phyloP scores from a whole-genome alignment of 2,888 invertebrate species.

The Oegoconia quadripuncta region DNA sequence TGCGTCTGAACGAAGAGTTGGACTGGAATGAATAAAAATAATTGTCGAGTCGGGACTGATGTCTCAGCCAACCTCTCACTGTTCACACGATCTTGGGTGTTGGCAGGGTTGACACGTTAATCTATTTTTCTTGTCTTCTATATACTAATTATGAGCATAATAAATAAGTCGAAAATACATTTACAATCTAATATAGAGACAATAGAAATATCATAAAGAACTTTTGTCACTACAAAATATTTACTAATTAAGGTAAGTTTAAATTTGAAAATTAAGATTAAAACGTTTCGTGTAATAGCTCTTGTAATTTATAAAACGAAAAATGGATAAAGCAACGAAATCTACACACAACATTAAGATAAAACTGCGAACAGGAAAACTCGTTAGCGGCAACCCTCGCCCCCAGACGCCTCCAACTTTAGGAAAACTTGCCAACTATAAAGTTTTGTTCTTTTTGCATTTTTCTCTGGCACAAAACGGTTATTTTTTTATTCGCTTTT shows the following conservation, averaged over 20 bases:
- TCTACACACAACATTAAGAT: conserved; percentile 36
- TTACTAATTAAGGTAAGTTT: too few relatives aligned
- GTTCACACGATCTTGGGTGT: conserved; percentile 52
- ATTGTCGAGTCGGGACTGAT: conserved; percentile 51
- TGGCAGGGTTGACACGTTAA: conserved; percentile 44
- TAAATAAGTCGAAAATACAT: too few relatives aligned
- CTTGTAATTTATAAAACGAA: conserved; percentile 3
- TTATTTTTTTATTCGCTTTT: conserved; percentile 41
- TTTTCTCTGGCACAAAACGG: conserved; percentile 58
- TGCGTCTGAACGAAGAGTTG: conserved; percentile 4
- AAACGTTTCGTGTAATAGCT: too few relatives aligned
- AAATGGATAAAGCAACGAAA: conserved; percentile 9
- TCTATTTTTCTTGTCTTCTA: background rate
- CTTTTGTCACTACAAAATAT: too few relatives aligned
- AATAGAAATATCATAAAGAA: too few relatives aligned
- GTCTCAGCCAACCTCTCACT: conserved; percentile 50
- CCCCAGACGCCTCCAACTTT: conserved; percentile 46
- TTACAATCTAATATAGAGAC: too few relatives aligned
- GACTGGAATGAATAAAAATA: conserved; percentile 62
- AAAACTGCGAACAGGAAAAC: conserved; percentile 35
- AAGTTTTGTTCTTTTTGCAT: conserved; percentile 67
- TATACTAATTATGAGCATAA: background rate
- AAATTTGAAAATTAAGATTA: conserved; percentile 1
- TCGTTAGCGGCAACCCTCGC: conserved; percentile 52
- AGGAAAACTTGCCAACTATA: conserved; percentile 72